These are phyloP conservation scores for Anthopleura sola DNA, from an alignment of 64 coral and sea anemone genomes.

Conservation along the genomic window DNA sequence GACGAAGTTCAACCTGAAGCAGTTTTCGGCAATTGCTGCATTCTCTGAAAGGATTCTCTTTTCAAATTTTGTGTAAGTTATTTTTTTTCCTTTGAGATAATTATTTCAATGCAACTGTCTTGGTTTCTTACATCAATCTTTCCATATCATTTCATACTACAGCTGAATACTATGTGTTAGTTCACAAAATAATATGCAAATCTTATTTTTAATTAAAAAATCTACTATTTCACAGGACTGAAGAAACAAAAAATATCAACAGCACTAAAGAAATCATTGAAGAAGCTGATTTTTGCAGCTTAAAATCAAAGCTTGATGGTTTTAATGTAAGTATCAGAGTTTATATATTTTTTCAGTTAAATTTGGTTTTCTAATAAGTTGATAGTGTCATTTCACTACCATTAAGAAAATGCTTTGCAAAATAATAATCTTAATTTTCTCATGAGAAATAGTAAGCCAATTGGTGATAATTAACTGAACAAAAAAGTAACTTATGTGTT, in stretches of 20 bases:
- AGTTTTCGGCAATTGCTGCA: constrained; percentile 94
- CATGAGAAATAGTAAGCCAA: too few species aligned
- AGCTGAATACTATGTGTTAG: neutral
- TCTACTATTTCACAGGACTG: constrained; percentile 36
- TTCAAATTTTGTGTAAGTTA: constrained; percentile 75
- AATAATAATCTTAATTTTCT: too few species aligned
- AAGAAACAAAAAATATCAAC: constrained; percentile 58
- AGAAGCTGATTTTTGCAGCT: constrained; percentile 91
- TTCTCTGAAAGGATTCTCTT: constrained; percentile 93
- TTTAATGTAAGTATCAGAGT: constrained; percentile 58
- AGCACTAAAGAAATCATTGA: constrained; percentile 92
- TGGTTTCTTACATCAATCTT: neutral
- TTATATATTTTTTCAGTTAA: too few species aligned
- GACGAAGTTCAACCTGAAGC: constrained; percentile 66
- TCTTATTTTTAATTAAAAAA: too few species aligned
- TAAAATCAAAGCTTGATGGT: constrained; percentile 87
- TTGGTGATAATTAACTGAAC: too few species aligned
- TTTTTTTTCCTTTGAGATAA: neutral
- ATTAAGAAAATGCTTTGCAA: too few species aligned
- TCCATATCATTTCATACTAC: too few species aligned
- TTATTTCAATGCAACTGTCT: neutral
- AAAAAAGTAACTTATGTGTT: too few species aligned
- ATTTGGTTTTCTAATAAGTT: neutral
- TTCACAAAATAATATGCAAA: too few species aligned
- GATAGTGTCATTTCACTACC: too few species aligned